Percentiles rank a stretch among this genome's conserved stretches.
Conservation (phyloP, 2,888 invertebrate genomes). For the Bombylius major region DNA sequence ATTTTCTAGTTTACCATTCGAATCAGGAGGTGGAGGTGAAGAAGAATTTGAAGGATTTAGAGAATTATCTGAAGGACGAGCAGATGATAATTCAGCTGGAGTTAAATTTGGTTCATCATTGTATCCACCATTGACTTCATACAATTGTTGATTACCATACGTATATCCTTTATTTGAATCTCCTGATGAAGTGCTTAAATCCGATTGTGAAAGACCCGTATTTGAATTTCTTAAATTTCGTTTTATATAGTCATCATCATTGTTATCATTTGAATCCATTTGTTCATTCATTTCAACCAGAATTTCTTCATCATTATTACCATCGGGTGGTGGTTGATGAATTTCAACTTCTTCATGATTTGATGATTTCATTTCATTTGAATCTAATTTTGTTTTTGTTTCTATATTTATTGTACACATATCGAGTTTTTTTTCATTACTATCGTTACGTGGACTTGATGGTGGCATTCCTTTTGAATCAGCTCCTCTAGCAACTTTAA, state of each 20-base stretch:
- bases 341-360: constrained; percentile 35
- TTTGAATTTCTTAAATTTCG: constrained; percentile 44
- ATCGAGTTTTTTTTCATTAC: constrained; percentile 20
- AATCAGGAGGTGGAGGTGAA: not conserved
- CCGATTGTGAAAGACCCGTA: constrained; percentile 72
- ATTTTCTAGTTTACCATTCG: not conserved
- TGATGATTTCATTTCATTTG: constrained; percentile 6
- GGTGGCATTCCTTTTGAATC: constrained; percentile 34
- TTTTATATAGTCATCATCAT: not conserved
- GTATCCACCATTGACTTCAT: constrained; percentile 23
- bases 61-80: no score
- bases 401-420: constrained; percentile 33
- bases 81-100: not conserved
- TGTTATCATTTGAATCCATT: constrained; percentile 1
- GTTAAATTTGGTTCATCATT: not conserved
- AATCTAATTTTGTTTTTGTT: constrained; percentile 24
- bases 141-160: constrained; percentile 68
- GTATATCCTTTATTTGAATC: constrained; percentile 62
- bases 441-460: constrained; percentile 28
- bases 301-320: constrained; percentile 15
- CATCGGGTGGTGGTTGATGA: constrained; percentile 31
- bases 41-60: not conserved
- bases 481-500: constrained; percentile 46
- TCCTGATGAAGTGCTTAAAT: constrained; percentile 58
- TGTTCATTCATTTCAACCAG: constrained; percentile 22